Conservation (phyloP, 64 coral and sea anemone genomes). For the Pocillopora verrucosa region DNA sequence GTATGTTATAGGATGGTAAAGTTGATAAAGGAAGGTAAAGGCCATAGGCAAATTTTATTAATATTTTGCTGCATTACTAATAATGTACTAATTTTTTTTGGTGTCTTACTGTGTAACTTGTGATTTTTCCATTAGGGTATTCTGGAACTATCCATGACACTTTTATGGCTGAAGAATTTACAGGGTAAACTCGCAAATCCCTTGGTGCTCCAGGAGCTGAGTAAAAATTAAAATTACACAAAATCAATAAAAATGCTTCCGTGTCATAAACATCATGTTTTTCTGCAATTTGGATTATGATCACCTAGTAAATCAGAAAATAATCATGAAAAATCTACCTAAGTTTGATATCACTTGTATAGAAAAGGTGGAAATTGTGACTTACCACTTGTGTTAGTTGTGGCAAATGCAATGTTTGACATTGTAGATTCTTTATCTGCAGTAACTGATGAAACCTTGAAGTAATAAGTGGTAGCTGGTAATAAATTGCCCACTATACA, state of each 20-base stretch:
- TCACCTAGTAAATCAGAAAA: neutral
- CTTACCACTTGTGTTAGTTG: conserved; percentile 57
- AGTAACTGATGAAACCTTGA: conserved; percentile 42
- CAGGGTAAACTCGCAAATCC: neutral
- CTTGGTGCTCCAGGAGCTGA: conserved; percentile 38
- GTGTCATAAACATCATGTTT: neutral
- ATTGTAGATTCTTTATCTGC: neutral
- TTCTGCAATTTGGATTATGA: neutral
- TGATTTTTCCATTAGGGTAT: neutral
- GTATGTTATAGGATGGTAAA: too few species aligned
- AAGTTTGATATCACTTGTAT: neutral
- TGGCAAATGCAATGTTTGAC: conserved; percentile 39
- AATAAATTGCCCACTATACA: neutral
- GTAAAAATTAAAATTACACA: neutral
- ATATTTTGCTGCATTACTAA: too few species aligned
- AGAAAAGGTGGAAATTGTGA: neutral
- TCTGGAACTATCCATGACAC: conserved; percentile 34
- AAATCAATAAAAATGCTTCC: neutral
- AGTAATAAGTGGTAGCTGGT: conserved; percentile 50
- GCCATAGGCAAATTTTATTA: too few species aligned
- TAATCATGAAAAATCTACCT: neutral
- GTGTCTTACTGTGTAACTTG: conserved; percentile 29
- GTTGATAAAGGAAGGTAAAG: too few species aligned
- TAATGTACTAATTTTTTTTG: neutral
- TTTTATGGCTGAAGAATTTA: neutral